These are phyloP conservation scores for Chironomus tentans DNA, from an alignment of 2,888 invertebrate species.

Conservation along the genomic window DNA sequence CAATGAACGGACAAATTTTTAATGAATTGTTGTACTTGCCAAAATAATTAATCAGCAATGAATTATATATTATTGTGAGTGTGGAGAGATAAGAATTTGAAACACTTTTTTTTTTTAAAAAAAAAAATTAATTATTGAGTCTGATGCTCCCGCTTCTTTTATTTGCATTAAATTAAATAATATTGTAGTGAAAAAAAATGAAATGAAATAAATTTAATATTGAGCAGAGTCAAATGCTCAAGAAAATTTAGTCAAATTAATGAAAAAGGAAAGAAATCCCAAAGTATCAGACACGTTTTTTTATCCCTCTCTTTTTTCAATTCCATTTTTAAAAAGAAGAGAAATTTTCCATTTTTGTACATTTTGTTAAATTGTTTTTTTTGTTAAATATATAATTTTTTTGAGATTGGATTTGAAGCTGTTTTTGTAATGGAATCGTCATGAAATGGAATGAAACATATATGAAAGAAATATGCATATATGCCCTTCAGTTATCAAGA, in stretches of 20 bases:
- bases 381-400: constrained; percentile 10
- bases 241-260: neutral
- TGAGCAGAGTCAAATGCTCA: too few relatives aligned
- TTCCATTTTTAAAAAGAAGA: neutral
- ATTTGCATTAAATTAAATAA: neutral
- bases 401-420: constrained; percentile 11
- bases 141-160: neutral
- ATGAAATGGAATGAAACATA: neutral
- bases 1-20: constrained; percentile 22
- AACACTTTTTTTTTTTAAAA: neutral
- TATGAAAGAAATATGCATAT: too few relatives aligned
- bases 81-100: neutral
- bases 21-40: constrained; percentile 17
- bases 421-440: neutral
- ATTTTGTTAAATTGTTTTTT: constrained; percentile 18
- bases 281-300: neutral
- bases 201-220: too few relatives aligned
- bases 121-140: neutral
- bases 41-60: neutral
- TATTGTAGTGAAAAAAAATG: neutral
- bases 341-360: constrained; percentile 8
- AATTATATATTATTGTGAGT: neutral
- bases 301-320: neutral
- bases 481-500: neutral
- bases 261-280: neutral